phyloP scores from a whole-genome alignment of 2,113 vertebrate genomes.

The Setophaga petechia region DNA sequence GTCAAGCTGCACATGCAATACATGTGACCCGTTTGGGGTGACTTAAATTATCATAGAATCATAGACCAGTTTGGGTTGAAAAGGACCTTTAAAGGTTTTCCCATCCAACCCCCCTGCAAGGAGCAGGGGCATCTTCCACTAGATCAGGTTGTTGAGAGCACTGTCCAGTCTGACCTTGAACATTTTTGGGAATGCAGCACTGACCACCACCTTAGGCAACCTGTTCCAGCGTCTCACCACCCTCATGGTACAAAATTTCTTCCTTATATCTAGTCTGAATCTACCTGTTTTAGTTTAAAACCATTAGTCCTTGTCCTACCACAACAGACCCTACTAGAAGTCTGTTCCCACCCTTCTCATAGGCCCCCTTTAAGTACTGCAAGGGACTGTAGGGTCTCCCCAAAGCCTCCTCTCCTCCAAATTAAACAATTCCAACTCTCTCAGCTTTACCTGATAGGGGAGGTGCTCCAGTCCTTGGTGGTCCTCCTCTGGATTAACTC shows the following conservation, averaged over 20 bases:
- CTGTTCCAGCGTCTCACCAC: neutral
- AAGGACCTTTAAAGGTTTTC: neutral
- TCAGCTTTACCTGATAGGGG: neutral
- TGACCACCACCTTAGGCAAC: neutral
- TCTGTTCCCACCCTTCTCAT: neutral
- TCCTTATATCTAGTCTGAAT: neutral
- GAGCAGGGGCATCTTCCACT: neutral
- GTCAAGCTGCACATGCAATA: neutral
- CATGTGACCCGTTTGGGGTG: neutral
- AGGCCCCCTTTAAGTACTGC: neutral
- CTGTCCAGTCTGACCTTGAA: neutral
- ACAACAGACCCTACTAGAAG: neutral
- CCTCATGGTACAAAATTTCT: neutral
- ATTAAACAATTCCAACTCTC: neutral
- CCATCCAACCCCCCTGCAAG: neutral
- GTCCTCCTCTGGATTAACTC: neutral
- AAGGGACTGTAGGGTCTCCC: neutral
- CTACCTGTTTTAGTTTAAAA: neutral
- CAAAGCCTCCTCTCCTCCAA: neutral
- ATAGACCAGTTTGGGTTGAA: neutral
- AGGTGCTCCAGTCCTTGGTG: neutral
- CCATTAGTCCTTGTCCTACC: neutral
- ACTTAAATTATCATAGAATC: neutral
- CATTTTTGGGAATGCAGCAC: neutral
- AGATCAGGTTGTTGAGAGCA: neutral